Percentiles rank a stretch among this genome's conserved stretches.
These are phyloP conservation scores for Triplophysa yarkandensis DNA, from an alignment of 2,797 vertebrate genomes.

Conservation along the genomic window DNA sequence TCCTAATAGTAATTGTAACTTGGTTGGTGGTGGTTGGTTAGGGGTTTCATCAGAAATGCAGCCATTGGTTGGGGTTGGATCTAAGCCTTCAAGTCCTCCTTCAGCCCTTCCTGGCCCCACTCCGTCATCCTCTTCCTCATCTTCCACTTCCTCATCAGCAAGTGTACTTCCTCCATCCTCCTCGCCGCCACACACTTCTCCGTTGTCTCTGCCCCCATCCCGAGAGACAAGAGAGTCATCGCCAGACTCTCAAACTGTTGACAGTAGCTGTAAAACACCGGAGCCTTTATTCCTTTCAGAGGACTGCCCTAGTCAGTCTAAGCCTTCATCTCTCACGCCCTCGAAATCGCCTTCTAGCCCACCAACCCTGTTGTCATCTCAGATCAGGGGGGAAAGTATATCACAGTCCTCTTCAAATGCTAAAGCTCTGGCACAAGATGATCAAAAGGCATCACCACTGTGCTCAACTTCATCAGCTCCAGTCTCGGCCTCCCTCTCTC, in stretches of 20 bases:
- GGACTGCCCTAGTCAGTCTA: slow-evolving; percentile 72
- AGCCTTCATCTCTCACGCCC: slow-evolving; percentile 50
- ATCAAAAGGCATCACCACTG: slow-evolving; percentile 70
- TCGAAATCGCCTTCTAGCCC: slow-evolving; percentile 67
- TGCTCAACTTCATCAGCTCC: slow-evolving; percentile 69
- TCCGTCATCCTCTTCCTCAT: slow-evolving; percentile 76
- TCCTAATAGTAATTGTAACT: slow-evolving; percentile 56
- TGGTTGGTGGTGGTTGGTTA: slow-evolving; percentile 64
- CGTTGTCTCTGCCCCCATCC: slow-evolving; percentile 70
- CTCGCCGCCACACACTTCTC: slow-evolving; percentile 81
- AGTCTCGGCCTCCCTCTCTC: slow-evolving; percentile 62
- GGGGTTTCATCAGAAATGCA: slow-evolving; percentile 65
- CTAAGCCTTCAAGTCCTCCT: slow-evolving; percentile 72
- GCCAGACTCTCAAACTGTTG: slow-evolving; percentile 90
- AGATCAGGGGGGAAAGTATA: slow-evolving; percentile 58
- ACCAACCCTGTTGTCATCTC: slow-evolving; percentile 57
- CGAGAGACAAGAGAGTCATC: slow-evolving; percentile 82
- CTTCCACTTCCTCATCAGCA: slow-evolving; percentile 77
- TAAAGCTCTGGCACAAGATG: slow-evolving; percentile 71
- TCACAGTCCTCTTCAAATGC: slow-evolving; percentile 63
- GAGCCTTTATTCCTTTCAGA: slow-evolving; percentile 84
- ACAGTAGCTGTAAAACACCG: slow-evolving; percentile 91
- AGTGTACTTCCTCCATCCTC: slow-evolving; percentile 74
- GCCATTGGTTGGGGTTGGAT: slow-evolving; percentile 59
- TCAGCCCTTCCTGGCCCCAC: slow-evolving; percentile 66